Conservation (phyloP, 2,113 vertebrate species). For the Fulica atra region DNA sequence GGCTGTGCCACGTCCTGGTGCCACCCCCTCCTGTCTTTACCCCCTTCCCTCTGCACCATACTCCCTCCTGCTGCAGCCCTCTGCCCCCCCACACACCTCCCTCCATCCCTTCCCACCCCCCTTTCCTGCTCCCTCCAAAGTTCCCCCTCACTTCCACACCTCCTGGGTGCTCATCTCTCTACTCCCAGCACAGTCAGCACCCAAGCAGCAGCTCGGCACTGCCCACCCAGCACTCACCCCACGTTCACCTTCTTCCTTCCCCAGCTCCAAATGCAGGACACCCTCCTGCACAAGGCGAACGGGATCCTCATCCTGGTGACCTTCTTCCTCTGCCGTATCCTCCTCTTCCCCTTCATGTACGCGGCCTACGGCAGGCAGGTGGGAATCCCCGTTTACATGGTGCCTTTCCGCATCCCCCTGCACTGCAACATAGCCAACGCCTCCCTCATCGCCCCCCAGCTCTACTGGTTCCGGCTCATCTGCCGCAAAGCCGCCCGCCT, state of each 20-base stretch:
- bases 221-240: background rate
- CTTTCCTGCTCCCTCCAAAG: background rate
- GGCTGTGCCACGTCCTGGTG: background rate
- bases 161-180: rapidly evolving
- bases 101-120: background rate
- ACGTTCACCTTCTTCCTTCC: background rate
- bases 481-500: conserved; percentile 88
- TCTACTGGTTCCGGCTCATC: conserved; percentile 96
- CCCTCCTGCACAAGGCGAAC: conserved; percentile 90
- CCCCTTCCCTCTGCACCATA: background rate
- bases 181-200: background rate
- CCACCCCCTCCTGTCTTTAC: background rate
- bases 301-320: conserved; percentile 88
- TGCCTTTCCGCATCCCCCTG: conserved; percentile 89
- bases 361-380: conserved; percentile 84
- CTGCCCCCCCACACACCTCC: background rate
- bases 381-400: conserved; percentile 81
- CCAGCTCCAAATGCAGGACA: conserved; percentile 90
- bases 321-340: conserved; percentile 93
- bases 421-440: conserved; percentile 87
- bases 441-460: conserved; percentile 91
- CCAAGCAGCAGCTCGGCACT: rapidly evolving
- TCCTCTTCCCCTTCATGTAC: conserved; percentile 98
- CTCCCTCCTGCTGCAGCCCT: background rate
- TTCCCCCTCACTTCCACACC: background rate